Evolutionary conservation across 2,113 vertebrate genomes (phyloP).

Genomic region (Ranitomeya variabilis): DNA sequence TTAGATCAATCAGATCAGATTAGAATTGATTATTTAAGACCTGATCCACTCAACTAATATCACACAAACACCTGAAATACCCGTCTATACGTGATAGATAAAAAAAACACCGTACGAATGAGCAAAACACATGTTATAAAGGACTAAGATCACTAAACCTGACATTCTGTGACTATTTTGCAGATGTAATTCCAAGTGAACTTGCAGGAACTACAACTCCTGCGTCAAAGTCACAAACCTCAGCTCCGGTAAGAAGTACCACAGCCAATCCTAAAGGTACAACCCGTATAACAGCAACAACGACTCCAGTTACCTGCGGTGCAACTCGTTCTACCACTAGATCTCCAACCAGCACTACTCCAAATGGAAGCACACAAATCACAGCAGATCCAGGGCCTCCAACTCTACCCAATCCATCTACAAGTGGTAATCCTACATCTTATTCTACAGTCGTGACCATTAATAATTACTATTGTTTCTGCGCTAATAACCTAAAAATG

Average conservation of each 20-base stretch:
- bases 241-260: neutral
- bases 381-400: neutral
- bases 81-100: neutral
- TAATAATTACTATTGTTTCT: neutral
- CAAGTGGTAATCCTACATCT: neutral
- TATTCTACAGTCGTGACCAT: neutral
- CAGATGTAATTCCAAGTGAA: neutral
- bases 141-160: neutral
- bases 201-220: neutral
- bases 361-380: neutral
- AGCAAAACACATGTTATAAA: neutral
- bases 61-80: no score
- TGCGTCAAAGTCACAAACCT: neutral
- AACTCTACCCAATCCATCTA: neutral
- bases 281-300: neutral
- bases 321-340: no score
- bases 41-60: no score
- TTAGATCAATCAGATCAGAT: no score
- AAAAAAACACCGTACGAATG: neutral
- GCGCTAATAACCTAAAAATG: neutral
- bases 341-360: neutral
- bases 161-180: neutral
- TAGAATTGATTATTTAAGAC: no score
- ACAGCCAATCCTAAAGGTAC: neutral
- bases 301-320: no score